Base-by-base conservation (phyloP, 2,113 vertebrate species). In the Otus sunia region DNA sequence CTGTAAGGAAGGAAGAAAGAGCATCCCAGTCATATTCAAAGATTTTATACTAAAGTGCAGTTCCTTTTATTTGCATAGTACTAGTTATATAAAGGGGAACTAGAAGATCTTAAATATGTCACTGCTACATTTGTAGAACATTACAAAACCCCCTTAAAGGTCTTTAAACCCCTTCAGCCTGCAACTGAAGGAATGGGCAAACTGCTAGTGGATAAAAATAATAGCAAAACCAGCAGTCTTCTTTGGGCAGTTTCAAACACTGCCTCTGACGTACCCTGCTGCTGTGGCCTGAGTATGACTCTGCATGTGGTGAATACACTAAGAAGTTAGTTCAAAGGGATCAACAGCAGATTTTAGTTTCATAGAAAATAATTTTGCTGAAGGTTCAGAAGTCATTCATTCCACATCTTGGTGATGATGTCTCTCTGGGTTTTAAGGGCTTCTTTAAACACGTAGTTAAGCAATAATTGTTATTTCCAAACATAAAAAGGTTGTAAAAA, bases 211-310 rank as follows among this genome's bases (percentile, higher is more conserved):
- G 22, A 25, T 37, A 52, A 92, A 90, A 79, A 37, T 26, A 30
- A 60, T 0, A 49, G 49, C 43, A 25, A 68, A 79, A 79, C 8
- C 1, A 3, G 19, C 4, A 3, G 2, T 17, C 9, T 0, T 25
- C 50, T 81, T 6, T 32, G 60, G 82, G 52, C 11, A 19, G 49
- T 30, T 68, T 32, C 71, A 41, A 1, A 5, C 32, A 1, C 36
- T 78, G 56, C 62, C 30, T 71, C 58, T 34, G 69, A 20, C 9
- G 30, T 20, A 10, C 15, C 9, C 30, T 36, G 49, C 23, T 58
- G 69, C 50, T 81, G 41, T 43, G 21, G 27, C 72, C 55, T 5
- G 30, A 59, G 55, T n/a, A 18, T 34, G 81, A 36, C 66, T 50
- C 78, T 5, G 3, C 47, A 8, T 12, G 56, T 10, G 37, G 56